Conservation (phyloP, 2,888 invertebrate species). For the Ethmia dodecea region DNA sequence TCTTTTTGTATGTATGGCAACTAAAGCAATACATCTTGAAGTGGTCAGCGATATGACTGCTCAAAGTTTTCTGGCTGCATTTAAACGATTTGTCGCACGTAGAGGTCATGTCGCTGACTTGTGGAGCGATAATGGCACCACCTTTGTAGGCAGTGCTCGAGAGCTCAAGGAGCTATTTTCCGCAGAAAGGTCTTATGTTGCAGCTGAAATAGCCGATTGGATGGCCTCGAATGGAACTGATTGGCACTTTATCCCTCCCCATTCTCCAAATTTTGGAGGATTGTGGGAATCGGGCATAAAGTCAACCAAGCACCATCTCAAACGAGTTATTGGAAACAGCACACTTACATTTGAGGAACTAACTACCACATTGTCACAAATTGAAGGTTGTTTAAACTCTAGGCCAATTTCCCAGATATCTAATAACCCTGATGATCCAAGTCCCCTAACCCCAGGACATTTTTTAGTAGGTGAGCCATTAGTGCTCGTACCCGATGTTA, state of each 20-base stretch:
- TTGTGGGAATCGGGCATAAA: conserved; percentile 9
- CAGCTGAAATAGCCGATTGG: conserved; percentile 4
- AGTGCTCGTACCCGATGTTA: conserved; percentile 9
- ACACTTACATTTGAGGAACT: conserved; percentile 16
- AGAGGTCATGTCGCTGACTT: conserved; percentile 19
- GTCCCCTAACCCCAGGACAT: conserved; percentile 14
- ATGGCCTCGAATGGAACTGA: conserved; percentile 13
- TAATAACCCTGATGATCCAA: conserved; percentile 1
- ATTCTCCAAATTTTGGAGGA: conserved; percentile 20
- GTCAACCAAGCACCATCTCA: conserved; percentile 10
- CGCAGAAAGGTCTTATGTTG: conserved; percentile 2
- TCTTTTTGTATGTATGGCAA: conserved; percentile 17
- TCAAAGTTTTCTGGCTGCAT: conserved; percentile 24
- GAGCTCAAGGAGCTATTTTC: conserved; percentile 6
- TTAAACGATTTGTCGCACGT: conserved; percentile 19
- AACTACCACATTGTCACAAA: conserved; percentile 12
- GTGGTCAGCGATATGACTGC: conserved; percentile 27
- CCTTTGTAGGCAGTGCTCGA: conserved; percentile 21
- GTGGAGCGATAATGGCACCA: conserved; percentile 22
- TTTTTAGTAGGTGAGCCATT: conserved; percentile 17
- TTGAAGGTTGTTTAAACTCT: conserved; percentile 17
- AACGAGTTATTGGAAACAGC: conserved; percentile 5
- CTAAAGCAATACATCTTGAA: conserved; percentile 31
- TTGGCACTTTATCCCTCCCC: conserved; percentile 24
- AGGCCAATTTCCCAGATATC: conserved; percentile 4